Base-by-base conservation (phyloP, 2,888 invertebrate species). In the Fragum whitleyi region DNA sequence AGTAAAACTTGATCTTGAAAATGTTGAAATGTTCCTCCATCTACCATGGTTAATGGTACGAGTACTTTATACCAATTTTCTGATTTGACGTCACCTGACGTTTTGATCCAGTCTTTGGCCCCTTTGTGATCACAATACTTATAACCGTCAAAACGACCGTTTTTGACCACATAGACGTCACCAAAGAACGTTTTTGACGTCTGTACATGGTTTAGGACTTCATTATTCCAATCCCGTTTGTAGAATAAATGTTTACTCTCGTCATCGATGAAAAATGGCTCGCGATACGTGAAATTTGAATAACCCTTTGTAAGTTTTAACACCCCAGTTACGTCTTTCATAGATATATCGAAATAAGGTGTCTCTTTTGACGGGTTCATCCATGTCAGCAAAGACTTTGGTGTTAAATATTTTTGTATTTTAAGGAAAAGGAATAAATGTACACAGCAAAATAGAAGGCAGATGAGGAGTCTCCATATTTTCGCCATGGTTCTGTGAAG, bases 11-110 rank as follows among this genome's bases (percentile, higher is more conserved):
- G 65, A 42, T 74, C 74, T 19, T 65, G 74, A 47, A 75, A 75
- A 23, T 75, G 75, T 42, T 75, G 75, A 53, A 75, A 75, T 2
- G 69, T 75, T 1, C 55, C 59, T 14, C 75, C 68, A 59, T 69
- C 75, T 26, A n/a, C 19, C n/a, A 61, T 11, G 3, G 32, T 32
- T 16, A 61, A 26, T 9, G 61, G 61, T 6, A 61, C 61, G 29
- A 61, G 61, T 32, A 61, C 61, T 3, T 61, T 28, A 32, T 32
- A 61, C 61, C 61, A 61, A 14, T 61, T 61, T 11, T 28, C 26
- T 11, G 61, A 32, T 32, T 61, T 61, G 16, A 32, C 61, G 2
- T 61, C 32, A 19, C 61, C 61, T 9, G n/a, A 26, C 32, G 3
- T 14, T 61, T 61, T 61, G 1, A 61, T 32, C 61, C 61, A 61